Evolutionary conservation across 1,140 invertebrate genomes (phyloP), one percentile per base, ranked within the genome.

Genomic region (Triops cancriformis): DNA sequence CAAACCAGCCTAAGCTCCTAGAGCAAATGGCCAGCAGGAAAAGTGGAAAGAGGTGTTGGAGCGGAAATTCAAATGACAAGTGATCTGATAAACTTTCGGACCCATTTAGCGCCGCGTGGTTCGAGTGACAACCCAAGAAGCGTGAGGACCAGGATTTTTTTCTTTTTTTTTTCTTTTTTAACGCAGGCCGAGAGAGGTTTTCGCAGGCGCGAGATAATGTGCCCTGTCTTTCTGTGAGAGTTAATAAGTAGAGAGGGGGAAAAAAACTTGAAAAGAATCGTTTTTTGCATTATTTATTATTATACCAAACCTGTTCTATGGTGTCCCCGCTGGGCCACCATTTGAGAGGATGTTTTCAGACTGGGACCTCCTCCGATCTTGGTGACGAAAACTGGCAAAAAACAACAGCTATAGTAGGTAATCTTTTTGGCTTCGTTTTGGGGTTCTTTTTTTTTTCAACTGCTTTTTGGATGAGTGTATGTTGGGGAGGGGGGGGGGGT

Each of bases 371-470:
- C 51, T 64, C 51, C 51, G 51, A 18, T 64, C 51, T 64, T 64
- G 51, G 51, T 64, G 51, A 64, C 51, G 51, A 64, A 64, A 23
- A 64, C 51, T 64, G 23, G 51, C 51, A 64, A 64, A 64, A 64
- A 64, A 64, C 51, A 64, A 64, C 51, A 64, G 51, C 51, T 64
- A n/a, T n/a, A 64, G 51, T 64, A 64, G n/a, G n/a, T 64, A 64
- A 64, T 64, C 23, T 23, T 64, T 23, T 64, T 18, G 10, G 51
- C 18, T 64, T 64, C 23, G 23, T 64, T 64, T 64, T 64, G n/a
- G n/a, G n/a, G n/a, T 64, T 64, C 18, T 14, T 10, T 1, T 64
- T 18, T 3, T 64, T 64, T 64, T 64, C 23, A 18, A n/a, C 6
- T 45, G 18, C n/a, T 23, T 10, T 18, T 64, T 23, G 3, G 18